Evolutionary conservation across 2,888 invertebrate species (phyloP), one percentile per base, ranked within the genome.

Genomic region (Andrena fulva): DNA sequence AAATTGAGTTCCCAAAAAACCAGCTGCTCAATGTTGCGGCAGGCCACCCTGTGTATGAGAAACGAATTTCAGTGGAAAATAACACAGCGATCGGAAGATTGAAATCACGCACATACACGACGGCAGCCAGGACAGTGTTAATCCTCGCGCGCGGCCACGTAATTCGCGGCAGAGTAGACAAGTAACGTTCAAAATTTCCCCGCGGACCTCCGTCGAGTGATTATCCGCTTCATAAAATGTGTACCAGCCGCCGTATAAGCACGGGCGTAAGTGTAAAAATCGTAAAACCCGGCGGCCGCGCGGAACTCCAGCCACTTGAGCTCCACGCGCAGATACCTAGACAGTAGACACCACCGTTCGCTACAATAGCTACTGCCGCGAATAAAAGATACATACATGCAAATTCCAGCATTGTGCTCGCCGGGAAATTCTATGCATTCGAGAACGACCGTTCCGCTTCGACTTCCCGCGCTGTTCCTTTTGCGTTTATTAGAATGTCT

Each of bases 361-460:
- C 8, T 10, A 27, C 42, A 59, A 69, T 63, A 16, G 20, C 29
- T 59, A 27, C 48, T 31, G 56, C 16, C 27, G 35, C 62, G 74
- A 68, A 64, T 68, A 76, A 82, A 77, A 78, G 69, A 75, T 72
- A 50, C 68, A 75, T 72, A 50, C 68, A 80, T 84, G 75, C 66
- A 84, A 80, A 84, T 84, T 63, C 31, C 59, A 77, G 31, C 69
- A 62, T 52, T 63, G 54, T 52, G 16, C 33, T n/a, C 63, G 54
- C 73, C 82, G 84, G 85, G 86, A 86, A 84, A 88, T 88, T 87
- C 82, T 84, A 88, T 89, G 85, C 89, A 87, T 88, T 87, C 71
- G 50, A 56, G 75, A 85, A 84, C 33, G 68, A 8, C n/a, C 48
- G 54, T 29, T n/a, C 10, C 4, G 35, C 50, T 56, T 52, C 33